Base-by-base conservation (phyloP, 2,797 vertebrate genomes). In the Staurois parvus region DNA sequence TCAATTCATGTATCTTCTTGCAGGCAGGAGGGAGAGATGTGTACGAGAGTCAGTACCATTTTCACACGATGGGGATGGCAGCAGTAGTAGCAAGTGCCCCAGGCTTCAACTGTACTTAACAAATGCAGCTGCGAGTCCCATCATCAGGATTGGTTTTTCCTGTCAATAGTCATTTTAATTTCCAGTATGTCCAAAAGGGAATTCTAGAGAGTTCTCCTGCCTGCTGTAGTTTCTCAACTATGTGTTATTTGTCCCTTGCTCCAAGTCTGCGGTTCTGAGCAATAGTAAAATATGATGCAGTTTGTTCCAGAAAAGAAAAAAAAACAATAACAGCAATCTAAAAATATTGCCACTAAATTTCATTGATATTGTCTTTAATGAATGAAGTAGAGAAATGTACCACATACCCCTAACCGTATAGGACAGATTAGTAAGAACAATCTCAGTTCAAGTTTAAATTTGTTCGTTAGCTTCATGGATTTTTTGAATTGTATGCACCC, bases 11-110 rank as follows among this genome's bases (percentile, higher is more conserved):
- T 59, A 19, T 32, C 52, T n/a, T 62, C 26, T 28, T 13, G 32
- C 6, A 2, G 59, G 66, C n/a, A 67, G 30, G 34, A 75, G 52
- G 66, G 81, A 45, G 59, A 72, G 68, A 72, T 72, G 48, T 72
- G 48, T 42, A 68, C 42, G 11, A 70, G 24, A 56, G 73, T 19
- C 40, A 17, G 29, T 67, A 75, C 45, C 37, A 42, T 40, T 76
- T 32, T 40, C 40, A 10, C 75, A 2, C 66, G 59, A 30, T 34
- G 29, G 64, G 67, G 56, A 83, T n/a, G 21, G 29, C 74, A n/a
- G 21, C 40, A 26, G 11, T 32, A 45, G 32, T 10, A 30, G 40
- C 21, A 48, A 67, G n/a, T 29, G 37, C 19, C 15, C 48, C 45
- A 34, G 67, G 45, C 12, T 45, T 70, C n/a, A 19, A 34, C 78